Percentiles rank a stretch among this genome's conserved stretches.
phyloP scores from a whole-genome alignment of 2,797 vertebrate species.

The Mycteria americana region DNA sequence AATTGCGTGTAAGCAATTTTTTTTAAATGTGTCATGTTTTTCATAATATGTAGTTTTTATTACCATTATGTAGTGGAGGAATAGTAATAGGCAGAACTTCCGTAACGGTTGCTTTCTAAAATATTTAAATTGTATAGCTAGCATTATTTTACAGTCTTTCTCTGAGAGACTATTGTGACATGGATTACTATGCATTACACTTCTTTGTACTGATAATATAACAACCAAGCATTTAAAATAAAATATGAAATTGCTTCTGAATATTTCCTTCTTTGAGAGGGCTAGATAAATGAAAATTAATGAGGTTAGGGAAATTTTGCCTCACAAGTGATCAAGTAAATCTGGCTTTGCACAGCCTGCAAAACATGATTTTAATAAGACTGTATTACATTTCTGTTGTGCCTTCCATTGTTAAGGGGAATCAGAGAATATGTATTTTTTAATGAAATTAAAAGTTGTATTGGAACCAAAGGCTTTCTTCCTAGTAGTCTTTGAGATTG shows the following conservation, averaged over 20 bases:
- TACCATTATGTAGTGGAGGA: neutral
- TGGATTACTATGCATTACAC: neutral
- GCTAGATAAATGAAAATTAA: slow-evolving; percentile 41
- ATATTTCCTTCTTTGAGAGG: neutral
- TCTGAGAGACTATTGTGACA: neutral
- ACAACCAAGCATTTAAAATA: slow-evolving; percentile 5
- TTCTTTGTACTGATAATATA: neutral
- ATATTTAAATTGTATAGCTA: neutral
- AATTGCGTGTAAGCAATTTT: neutral
- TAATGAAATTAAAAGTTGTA: neutral
- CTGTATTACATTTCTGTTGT: neutral
- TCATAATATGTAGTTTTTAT: neutral
- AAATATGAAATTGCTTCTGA: slow-evolving; percentile 9
- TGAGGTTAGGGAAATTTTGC: slow-evolving; percentile 4
- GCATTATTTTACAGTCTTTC: neutral
- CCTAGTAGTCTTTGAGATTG: neutral
- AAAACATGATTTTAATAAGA: neutral
- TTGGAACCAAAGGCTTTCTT: neutral
- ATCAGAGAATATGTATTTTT: neutral
- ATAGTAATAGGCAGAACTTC: neutral
- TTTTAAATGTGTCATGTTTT: neutral
- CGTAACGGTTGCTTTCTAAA: neutral
- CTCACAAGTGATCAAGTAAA: slow-evolving; percentile 9
- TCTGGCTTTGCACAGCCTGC: neutral
- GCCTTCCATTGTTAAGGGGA: neutral